Evolutionary conservation across 2,797 vertebrate species (phyloP), one percentile per base, ranked within the genome.

Genomic region (Esox lucius): DNA sequence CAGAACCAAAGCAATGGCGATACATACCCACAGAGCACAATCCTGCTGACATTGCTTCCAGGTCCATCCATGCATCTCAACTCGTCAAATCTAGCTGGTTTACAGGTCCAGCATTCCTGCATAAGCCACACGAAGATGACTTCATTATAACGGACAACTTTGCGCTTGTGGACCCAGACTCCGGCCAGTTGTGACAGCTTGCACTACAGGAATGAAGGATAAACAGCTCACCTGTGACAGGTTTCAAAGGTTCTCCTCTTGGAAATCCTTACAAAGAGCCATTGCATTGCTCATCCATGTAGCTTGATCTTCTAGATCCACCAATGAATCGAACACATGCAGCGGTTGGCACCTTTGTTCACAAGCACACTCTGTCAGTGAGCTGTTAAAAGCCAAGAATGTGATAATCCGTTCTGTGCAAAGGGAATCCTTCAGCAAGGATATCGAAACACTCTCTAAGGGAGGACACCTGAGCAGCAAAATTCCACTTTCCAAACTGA

Each of bases 341-440:
- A 83, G 74, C 74, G 69, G 79, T 22, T 86, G 82, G 84, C 81
- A 84, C 71, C 28, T 5, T 4, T 84, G 78, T 8, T 73, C 2
- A 11, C 49, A 22, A 13, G 24, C 48, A 4, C 48, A 5, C 15
- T 83, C 77, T 22, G 80, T 62, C 15, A 81, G 83, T 5, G 84
- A 87, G 15, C 35, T 72, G 2, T 7, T 5, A 33, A 49, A 73
- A 17, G 82, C 79, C 0, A 80, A 51, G 4, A 35, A 2, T 0
- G 0, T 76, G 6, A 83, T 86, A 5, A 61, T 80, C 0, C 0
- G 71, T 67, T 19, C 64, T 15, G 74, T 70, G 1, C 81, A 86
- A 39, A 77, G 33, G 39, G 48, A 82, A 15, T 1, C 64, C 0
- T 85, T 66, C 74, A 74, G 70, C 24, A 75, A 81, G 0, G 76